Conservation (phyloP, 2,888 invertebrate genomes). For the Epiblema foenella region DNA sequence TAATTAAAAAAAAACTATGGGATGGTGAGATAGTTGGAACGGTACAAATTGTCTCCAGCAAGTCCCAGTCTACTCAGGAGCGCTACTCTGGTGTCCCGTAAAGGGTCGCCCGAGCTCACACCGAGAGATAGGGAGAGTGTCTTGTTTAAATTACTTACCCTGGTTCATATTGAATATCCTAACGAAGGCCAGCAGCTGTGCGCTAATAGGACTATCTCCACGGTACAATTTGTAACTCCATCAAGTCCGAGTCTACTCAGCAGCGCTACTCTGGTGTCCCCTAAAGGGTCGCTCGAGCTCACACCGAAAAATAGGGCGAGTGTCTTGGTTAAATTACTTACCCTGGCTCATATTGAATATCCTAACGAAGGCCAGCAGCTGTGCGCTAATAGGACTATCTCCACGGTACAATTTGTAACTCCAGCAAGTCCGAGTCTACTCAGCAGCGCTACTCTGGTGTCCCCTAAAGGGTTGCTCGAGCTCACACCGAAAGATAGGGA, state of each 20-base stretch:
- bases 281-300: conserved; percentile 90
- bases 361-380: conserved; percentile 92
- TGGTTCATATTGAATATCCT: conserved; percentile 94
- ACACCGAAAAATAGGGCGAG: conserved; percentile 89
- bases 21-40: no score
- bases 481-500: no score
- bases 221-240: conserved; percentile 86
- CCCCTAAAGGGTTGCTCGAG: no score
- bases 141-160: conserved; percentile 74
- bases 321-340: no score
- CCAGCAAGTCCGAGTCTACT: background rate
- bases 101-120: no score
- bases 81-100: no score
- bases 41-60: no score
- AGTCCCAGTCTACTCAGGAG: background rate
- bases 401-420: no score
- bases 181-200: conserved; percentile 91
- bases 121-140: no score
- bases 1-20: no score
- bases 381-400: conserved; percentile 88
- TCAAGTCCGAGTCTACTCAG: conserved; percentile 85
- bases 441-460: no score
- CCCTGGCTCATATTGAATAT: conserved; percentile 94
- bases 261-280: conserved; percentile 87
- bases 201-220: conserved; percentile 88